Evolutionary conservation across 2,888 invertebrate species (phyloP).

Genomic region (Charanyca ferruginea): DNA sequence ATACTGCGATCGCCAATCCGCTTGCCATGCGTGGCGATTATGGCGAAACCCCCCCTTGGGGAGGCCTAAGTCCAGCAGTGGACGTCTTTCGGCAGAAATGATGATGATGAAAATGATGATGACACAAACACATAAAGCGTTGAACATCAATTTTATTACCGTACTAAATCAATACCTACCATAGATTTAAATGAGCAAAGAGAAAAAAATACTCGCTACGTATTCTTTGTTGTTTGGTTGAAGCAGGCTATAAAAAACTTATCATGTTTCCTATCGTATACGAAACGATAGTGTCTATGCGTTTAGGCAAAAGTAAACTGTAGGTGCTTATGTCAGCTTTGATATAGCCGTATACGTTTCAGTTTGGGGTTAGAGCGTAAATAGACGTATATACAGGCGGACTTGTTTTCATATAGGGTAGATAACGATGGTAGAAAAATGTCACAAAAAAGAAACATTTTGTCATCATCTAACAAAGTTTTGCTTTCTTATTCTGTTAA

Average conservation of each 20-base stretch:
- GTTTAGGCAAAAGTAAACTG: slow-evolving; percentile 61
- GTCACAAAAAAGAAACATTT: too few species aligned
- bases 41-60: too few species aligned
- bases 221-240: neutral
- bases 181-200: neutral
- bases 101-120: too few species aligned
- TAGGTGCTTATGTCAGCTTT: slow-evolving; percentile 68
- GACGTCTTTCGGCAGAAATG: too few species aligned
- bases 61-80: too few species aligned
- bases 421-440: neutral
- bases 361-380: slow-evolving; percentile 55
- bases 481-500: neutral
- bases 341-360: slow-evolving; percentile 66
- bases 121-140: too few species aligned
- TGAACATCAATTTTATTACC: too few species aligned
- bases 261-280: slow-evolving; percentile 54
- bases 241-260: slow-evolving; percentile 36
- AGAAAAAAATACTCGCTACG: neutral
- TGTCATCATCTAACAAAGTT: too few species aligned
- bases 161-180: neutral
- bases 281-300: slow-evolving; percentile 53
- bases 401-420: neutral
- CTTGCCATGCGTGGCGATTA: too few species aligned
- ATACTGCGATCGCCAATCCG: too few species aligned
- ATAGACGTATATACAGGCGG: slow-evolving; percentile 52